Percentiles rank a stretch among this genome's conserved stretches.
Evolutionary conservation across 2,888 invertebrate genomes (phyloP).

Genomic region (Hirtodrosophila alboralis): DNA sequence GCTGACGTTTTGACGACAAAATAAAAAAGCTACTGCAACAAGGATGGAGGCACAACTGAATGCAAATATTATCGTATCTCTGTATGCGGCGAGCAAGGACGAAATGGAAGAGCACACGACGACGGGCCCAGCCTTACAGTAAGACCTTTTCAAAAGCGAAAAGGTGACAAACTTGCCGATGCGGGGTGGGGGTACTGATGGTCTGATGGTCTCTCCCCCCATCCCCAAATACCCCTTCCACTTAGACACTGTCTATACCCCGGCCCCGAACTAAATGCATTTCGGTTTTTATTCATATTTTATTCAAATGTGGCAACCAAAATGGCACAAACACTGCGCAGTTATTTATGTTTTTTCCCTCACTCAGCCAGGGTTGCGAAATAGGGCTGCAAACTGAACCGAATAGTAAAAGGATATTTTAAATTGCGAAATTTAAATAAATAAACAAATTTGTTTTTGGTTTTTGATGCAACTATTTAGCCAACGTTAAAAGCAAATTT

Average conservation of each 20-base stretch:
- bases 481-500: background rate
- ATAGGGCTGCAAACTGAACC: conserved; percentile 9
- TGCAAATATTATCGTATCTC: conserved; percentile 78
- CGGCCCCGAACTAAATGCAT: conserved; percentile 70
- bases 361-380: conserved; percentile 44
- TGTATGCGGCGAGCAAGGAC: conserved; percentile 41
- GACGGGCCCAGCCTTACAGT: conserved; percentile 32
- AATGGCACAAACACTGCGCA: conserved; percentile 78
- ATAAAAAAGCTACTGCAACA: conserved; percentile 64
- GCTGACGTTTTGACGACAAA: conserved; percentile 75
- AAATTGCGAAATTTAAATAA: conserved; percentile 22
- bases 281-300: conserved; percentile 79
- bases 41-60: conserved; percentile 64
- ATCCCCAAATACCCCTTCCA: background rate
- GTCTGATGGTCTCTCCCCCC: conserved; percentile 13
- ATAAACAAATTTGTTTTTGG: conserved; percentile 18
- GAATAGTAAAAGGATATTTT: conserved; percentile 12
- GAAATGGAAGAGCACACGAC: conserved; percentile 6
- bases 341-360: conserved; percentile 65
- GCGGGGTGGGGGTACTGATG: background rate
- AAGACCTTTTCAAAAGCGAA: conserved; percentile 60
- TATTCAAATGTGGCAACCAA: conserved; percentile 77
- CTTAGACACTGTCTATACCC: conserved; percentile 14
- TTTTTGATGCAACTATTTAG: conserved; percentile 1
- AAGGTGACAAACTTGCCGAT: conserved; percentile 74